Conservation (phyloP, 2,888 invertebrate genomes). For the Thera obeliscata region DNA sequence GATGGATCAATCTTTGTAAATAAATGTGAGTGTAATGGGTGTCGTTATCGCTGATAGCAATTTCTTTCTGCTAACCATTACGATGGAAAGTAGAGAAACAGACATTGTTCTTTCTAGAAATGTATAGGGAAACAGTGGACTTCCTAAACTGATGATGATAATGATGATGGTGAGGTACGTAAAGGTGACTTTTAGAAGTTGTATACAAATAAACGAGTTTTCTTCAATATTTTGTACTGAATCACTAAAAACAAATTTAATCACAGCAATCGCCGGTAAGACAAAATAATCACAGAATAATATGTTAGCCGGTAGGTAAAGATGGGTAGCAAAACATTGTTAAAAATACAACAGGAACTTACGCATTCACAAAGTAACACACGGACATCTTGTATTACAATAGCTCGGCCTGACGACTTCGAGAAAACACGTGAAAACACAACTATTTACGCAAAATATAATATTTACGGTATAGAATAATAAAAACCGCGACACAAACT, state of each 20-base stretch:
- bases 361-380: constrained; percentile 89
- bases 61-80: too few species aligned
- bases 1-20: too few species aligned
- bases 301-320: background rate
- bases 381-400: constrained; percentile 86
- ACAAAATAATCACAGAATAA: background rate
- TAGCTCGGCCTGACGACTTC: constrained; percentile 54
- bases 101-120: too few species aligned
- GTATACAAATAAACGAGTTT: too few species aligned
- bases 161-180: too few species aligned
- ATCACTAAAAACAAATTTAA: background rate
- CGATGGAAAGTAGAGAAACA: too few species aligned
- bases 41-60: too few species aligned
- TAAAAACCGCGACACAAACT: constrained; percentile 71
- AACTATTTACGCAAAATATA: constrained; percentile 51
- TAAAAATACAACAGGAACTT: constrained; percentile 73
- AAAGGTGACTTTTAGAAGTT: too few species aligned
- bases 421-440: constrained; percentile 46
- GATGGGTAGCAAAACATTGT: constrained; percentile 38
- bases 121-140: too few species aligned
- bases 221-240: too few species aligned
- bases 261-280: background rate
- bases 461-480: constrained; percentile 57
- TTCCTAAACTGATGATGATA: too few species aligned
- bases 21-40: too few species aligned